Evolutionary conservation across 2,113 vertebrate species (phyloP), one percentile per base, ranked within the genome.

Genomic region (Chaetodon auriga): DNA sequence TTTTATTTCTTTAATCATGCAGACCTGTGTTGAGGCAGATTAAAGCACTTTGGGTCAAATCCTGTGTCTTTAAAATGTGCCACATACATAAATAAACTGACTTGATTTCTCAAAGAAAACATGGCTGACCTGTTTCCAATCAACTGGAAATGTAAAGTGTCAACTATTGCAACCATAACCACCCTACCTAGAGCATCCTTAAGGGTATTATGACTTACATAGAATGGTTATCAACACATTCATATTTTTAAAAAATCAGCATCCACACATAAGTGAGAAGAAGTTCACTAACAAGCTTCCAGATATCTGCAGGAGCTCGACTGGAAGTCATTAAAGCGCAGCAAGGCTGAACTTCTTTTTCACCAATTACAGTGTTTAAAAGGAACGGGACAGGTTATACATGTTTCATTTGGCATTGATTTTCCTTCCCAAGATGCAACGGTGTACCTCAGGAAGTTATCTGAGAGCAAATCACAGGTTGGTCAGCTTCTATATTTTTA

Each of bases 271-370:
- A 61, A 35, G 18, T 30, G 38, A 25, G 30, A 62, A 78, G 13
- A 71, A 45, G 48, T 71, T 79, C 36, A 46, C 75, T 68, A 86
- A 86, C 51, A 58, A 69, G 77, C 64, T 74, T 64, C 73, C 30
- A 70, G 38, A 3, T 77, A 23, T 57, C 48, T 73, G 77, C 66
- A 70, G 51, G 51, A 30, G 21, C 45, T 73, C 51, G 8, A 38
- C 55, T 25, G 8, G 68, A 30, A 74, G 25, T 25, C 62, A 78
- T 75, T 79, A 75, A 64, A 72, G 13, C 12, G n/a, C 4, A 30
- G 66, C 30, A 46, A 0, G 81, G 14, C 14, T 45, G 10, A 51
- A 57, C 7, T 25, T 72, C 15, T 77, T 79, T 71, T 79, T 43
- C 54, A 69, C 57, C n/a, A 77, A 53, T 83, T 62, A 35, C 7